A percentile compares a stretch with the other conserved stretches of the same genome.
Conservation (phyloP, 2,113 vertebrate species). For the Periophthalmus modestus region DNA sequence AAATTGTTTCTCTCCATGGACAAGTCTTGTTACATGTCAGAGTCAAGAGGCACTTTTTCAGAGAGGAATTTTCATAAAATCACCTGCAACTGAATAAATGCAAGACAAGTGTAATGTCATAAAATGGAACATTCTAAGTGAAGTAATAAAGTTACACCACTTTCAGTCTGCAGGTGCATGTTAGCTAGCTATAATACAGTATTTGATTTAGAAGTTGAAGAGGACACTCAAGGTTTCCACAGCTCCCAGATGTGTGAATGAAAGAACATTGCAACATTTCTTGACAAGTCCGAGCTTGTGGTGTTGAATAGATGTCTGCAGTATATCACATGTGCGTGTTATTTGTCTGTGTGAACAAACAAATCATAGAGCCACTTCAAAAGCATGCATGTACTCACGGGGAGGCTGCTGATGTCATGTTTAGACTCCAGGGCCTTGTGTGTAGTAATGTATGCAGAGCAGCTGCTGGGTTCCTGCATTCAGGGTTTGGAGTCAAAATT, state of each 20-base stretch:
- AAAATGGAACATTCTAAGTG: too few relatives aligned
- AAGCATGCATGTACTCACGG: background rate
- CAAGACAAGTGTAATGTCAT: too few relatives aligned
- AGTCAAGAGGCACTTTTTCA: too few relatives aligned
- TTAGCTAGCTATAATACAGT: background rate
- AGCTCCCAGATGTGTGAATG: background rate
- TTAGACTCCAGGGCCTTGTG: background rate
- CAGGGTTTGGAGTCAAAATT: background rate
- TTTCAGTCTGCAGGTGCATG: too few relatives aligned
- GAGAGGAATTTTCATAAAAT: too few relatives aligned
- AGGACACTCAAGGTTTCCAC: background rate
- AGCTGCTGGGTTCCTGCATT: background rate
- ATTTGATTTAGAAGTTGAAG: background rate
- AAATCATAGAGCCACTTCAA: background rate
- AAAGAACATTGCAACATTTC: background rate
- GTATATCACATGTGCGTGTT: background rate
- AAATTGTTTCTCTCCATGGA: too few relatives aligned
- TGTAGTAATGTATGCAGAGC: background rate
- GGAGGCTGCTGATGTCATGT: background rate
- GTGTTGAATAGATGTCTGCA: background rate
- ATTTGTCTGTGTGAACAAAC: background rate
- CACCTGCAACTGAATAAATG: too few relatives aligned
- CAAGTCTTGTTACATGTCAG: too few relatives aligned
- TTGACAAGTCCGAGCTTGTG: background rate
- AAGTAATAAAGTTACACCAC: too few relatives aligned